These are phyloP conservation scores for Griposia aprilina DNA, from an alignment of 2,888 invertebrate genomes.

Conservation along the genomic window DNA sequence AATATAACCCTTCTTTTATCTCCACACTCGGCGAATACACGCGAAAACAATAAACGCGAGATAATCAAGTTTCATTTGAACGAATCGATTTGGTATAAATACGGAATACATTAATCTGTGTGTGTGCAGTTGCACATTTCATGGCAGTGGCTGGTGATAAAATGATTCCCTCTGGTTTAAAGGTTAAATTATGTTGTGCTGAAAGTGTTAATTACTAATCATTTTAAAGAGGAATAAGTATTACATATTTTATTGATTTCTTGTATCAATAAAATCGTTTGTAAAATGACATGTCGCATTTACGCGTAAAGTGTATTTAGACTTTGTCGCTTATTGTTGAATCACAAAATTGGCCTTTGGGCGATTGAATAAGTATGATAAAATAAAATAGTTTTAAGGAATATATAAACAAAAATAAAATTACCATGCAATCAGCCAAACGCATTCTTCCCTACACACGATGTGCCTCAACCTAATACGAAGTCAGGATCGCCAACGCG, in stretches of 20 bases:
- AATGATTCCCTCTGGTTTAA: constrained; percentile 44
- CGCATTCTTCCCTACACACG: not conserved
- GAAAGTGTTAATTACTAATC: constrained; percentile 20
- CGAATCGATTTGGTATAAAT: constrained; percentile 63
- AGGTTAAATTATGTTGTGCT: constrained; percentile 29
- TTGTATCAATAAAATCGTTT: not conserved
- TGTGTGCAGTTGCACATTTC: constrained; percentile 49
- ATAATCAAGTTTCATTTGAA: constrained; percentile 62
- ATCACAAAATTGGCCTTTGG: not conserved
- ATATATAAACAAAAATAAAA: not conserved
- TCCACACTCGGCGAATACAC: constrained; percentile 18
- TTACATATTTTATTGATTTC: not conserved
- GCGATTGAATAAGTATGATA: not conserved
- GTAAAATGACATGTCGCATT: not conserved
- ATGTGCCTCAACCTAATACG: not conserved
- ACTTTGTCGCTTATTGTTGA: too few relatives aligned
- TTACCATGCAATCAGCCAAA: too few relatives aligned
- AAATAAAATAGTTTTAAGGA: not conserved
- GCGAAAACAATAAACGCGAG: constrained; percentile 57
- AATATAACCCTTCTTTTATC: constrained; percentile 30
- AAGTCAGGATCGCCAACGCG: not conserved
- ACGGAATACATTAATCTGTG: constrained; percentile 56
- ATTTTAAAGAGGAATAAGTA: not conserved
- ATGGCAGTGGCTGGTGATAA: constrained; percentile 34
- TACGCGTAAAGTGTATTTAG: not conserved